Evolutionary conservation across 2,888 invertebrate species (phyloP), one percentile per base, ranked within the genome.

Genomic region (Gisinianus flammeolus): DNA sequence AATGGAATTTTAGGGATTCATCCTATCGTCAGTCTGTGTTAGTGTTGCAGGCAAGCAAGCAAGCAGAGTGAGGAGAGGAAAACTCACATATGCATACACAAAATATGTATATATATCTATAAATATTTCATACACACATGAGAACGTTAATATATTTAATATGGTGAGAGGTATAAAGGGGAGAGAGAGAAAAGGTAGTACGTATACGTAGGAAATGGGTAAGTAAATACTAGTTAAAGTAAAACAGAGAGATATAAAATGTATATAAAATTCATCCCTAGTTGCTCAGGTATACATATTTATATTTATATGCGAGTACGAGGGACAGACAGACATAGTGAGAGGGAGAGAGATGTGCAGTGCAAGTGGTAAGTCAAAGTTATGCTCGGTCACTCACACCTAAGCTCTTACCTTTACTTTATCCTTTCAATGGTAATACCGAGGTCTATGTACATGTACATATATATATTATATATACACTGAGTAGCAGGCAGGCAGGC

Each of bases 351-450:
- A 30, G 54, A 56, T 71, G 56, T 71, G n/a, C 56, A 69, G 44
- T 69, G 69, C 44, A 44, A 52, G 58, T 69, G 71, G 64, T 44
- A 64, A 64, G 52, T 28, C 33, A 62, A 79, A 72, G 67, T 83
- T 83, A 81, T 83, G 81, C 82, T 83, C 83, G 83, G 83, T 83
- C 83, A 83, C 82, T 83, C 83, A 83, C 83, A 83, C 83, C 83
- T 67, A 33, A 52, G 67, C 52, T 67, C 66, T 31, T 66, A 66
- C 54, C 54, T 72, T 72, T 72, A 72, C 72, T 70, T 70, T 70
- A 70, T 70, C 70, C 70, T 70, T 52, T 70, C 26, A 70, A 28
- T 70, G 70, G 70, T 54, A 70, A 52, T 70, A 68, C 22, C 44
- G 44, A 44, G 44, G 5, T 8, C 6, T 35, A 35, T 12, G 35